Base-by-base conservation (phyloP, 2,797 vertebrate species). In the Cynopterus sphinx region DNA sequence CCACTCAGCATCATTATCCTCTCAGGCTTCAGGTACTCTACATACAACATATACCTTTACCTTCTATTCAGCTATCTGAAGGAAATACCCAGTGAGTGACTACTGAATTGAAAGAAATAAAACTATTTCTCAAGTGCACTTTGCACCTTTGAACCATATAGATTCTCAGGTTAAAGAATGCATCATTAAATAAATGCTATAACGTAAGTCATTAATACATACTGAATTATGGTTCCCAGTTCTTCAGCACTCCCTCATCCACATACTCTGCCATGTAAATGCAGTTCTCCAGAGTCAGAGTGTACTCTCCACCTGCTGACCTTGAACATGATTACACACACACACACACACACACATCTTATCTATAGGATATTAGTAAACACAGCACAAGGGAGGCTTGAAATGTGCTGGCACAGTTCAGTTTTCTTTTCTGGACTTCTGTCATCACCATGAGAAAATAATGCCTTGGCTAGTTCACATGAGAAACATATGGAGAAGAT, bases 401-500 rank as follows among this genome's bases (percentile, higher is more conserved):
- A 43, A 53, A 85, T 85, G 6, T 26, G 22, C 31, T 49, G 28
- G 8, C 8, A 74, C 26, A 70, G 26, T 68, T 89, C 51, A 28
- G 31, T 92, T 51, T 86, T 68, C 41, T 49, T 8, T 85, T 86
- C 87, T 73, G 68, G 82, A 3, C 17, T 74, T 92, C 51, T 87
- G n/a, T 70, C 74, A 87, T 87, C 28, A 41, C 33, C 7, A 61
- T 70, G 51, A 95, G 73, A 94, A 83, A 63, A 91, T 41, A 88
- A 82, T 41, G 11, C 26, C 55, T 96, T 83, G 26, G 31, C 31
- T 77, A 90, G 28, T 81, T 93, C 26, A 49, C 61, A 53, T 55
- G 57, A 83, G 67, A 71, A 81, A 87, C 67, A 91, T 28, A 43
- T 49, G 21, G 21, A 43, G 43, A 94, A 79, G 31, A 73, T 79